Evolutionary conservation across 2,797 vertebrate genomes (phyloP), one percentile per base, ranked within the genome.

Genomic region (Smutsia temminckii): DNA sequence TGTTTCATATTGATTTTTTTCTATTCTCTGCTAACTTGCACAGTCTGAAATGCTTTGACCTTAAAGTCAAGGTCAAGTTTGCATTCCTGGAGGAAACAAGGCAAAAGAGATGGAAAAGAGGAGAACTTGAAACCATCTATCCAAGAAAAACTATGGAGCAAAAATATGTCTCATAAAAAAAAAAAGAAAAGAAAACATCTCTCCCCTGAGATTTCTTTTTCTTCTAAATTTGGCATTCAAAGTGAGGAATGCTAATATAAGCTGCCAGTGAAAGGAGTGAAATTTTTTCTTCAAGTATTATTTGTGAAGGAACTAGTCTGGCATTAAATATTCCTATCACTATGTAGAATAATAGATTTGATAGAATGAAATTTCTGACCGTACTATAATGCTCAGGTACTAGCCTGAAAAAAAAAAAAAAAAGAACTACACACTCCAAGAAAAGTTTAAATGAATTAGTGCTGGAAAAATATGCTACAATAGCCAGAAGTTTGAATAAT

Each of bases 51-150:
- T 97, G 94, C 94, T 96, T 96, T 98, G 98, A 98, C 98, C 98
- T 98, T 98, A 97, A 98, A 98, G 90, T 96, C 98, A 98, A 99
- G 98, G 98, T 98, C 98, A 98, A 93, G 96, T 96, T 98, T 98
- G 96, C 89, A 97, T 98, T 98, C 93, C 90, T 93, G 85, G 80
- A 95, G 96, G 98, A 98, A 98, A 98, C 95, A 98, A 98, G 92
- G 92, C 94, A 96, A 87, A 84, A 89, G 89, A 66, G 49, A 88
- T 68, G 27, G 68, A 75, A 16, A 88, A 84, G 94, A 95, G 86
- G 12, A 92, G 51, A 83, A 94, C 32, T 97, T 96, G 49, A 2
- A 95, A 96, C 93, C 21, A 90, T 55, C 57, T 89, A 91, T 86
- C 77, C 40, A 91, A 95, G 95, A 97, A 95, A 94, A 98, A 63